These are phyloP conservation scores for Tolypeutes matacus DNA, from an alignment of 2,797 vertebrate species.

Conservation along the genomic window DNA sequence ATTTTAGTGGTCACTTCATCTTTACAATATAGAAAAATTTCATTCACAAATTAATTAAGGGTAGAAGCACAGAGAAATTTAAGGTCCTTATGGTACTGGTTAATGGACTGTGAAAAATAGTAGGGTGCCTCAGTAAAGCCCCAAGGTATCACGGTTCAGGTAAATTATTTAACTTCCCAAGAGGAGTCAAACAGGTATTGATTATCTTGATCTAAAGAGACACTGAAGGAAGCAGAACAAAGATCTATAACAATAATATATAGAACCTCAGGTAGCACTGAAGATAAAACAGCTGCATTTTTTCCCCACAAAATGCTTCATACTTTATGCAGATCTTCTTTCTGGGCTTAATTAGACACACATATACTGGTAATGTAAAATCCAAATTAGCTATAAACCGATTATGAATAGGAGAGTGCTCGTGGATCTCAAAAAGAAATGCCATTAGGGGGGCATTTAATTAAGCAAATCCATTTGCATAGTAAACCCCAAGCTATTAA, in stretches of 20 bases:
- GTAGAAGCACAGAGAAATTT: background rate
- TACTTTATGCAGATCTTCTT: background rate
- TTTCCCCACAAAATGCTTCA: background rate
- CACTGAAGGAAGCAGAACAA: background rate
- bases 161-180: background rate
- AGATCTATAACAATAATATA: background rate
- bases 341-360: background rate
- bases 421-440: background rate
- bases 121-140: background rate
- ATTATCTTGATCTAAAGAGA: background rate
- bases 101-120: background rate
- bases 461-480: background rate
- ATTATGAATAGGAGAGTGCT: background rate
- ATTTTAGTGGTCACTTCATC: background rate
- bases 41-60: background rate
- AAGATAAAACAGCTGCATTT: background rate
- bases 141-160: background rate
- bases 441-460: background rate
- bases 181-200: background rate
- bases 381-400: background rate
- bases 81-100: background rate
- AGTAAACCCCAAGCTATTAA: fast-evolving
- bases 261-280: background rate
- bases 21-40: background rate
- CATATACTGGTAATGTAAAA: background rate